Percentiles rank a stretch among this genome's conserved stretches.
phyloP scores from a whole-genome alignment of 2,113 vertebrate genomes.

The Gallinago media region DNA sequence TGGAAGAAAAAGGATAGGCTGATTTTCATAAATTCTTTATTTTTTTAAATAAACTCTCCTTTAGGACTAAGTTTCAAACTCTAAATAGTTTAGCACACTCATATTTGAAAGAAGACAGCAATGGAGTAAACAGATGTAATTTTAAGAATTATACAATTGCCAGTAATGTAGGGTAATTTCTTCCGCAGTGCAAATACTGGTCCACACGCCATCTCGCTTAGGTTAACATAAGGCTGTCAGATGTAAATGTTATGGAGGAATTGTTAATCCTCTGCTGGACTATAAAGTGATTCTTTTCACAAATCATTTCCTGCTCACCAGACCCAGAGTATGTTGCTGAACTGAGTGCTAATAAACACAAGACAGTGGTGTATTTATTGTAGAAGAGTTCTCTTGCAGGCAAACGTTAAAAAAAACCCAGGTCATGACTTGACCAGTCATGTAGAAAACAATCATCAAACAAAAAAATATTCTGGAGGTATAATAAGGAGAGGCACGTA shows the following conservation, averaged over 20 bases:
- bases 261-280: conserved; percentile 11
- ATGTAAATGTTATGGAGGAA: neutral
- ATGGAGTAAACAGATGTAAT: neutral
- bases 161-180: neutral
- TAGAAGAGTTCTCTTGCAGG: neutral
- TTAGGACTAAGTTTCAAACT: conserved; percentile 5
- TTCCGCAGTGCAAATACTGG: neutral
- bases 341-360: neutral
- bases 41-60: neutral
- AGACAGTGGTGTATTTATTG: neutral
- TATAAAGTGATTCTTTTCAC: neutral
- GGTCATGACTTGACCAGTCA: conserved; percentile 7
- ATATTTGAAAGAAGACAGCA: neutral
- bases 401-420: neutral
- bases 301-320: neutral
- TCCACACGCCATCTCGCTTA: accelerated
- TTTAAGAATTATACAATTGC: neutral
- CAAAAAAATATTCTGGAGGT: neutral
- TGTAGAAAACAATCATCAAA: neutral
- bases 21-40: neutral
- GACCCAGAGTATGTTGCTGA: neutral
- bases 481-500: neutral
- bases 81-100: neutral
- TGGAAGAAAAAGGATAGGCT: neutral
- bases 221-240: conserved; percentile 6